A percentile compares a stretch with the other conserved stretches of the same genome.
Evolutionary conservation across 2,888 invertebrate genomes (phyloP).

Genomic region (Herminia tarsipennalis): DNA sequence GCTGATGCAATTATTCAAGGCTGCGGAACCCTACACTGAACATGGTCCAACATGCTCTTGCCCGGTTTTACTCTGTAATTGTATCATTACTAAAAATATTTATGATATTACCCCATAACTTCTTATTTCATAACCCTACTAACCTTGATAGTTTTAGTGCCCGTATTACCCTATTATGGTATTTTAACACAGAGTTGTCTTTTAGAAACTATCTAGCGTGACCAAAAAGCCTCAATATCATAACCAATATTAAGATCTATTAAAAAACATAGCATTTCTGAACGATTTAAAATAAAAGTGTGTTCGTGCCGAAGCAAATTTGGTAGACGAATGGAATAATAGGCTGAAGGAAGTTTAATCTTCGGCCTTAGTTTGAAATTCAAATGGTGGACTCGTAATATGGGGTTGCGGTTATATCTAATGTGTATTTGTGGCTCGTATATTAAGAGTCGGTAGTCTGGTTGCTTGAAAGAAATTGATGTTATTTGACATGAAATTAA

Average conservation of each 20-base stretch:
- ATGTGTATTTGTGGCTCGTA: slow-evolving; percentile 17
- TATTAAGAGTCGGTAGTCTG: slow-evolving; percentile 3
- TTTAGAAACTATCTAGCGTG: background rate
- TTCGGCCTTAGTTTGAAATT: slow-evolving; percentile 50
- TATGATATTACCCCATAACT: too few species aligned
- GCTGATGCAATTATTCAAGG: too few species aligned
- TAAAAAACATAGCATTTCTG: slow-evolving; percentile 11
- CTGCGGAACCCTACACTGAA: too few species aligned
- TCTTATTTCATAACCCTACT: too few species aligned
- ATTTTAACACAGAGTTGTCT: background rate
- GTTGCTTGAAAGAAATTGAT: slow-evolving; percentile 2
- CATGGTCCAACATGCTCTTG: too few species aligned
- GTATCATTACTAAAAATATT: too few species aligned
- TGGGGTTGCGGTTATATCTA: slow-evolving; percentile 29
- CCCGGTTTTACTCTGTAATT: too few species aligned
- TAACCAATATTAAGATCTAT: slow-evolving; percentile 2
- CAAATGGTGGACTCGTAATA: slow-evolving; percentile 43
- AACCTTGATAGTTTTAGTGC: too few species aligned
- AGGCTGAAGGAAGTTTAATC: slow-evolving; percentile 41
- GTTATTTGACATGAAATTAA: background rate
- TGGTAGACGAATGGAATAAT: slow-evolving; percentile 42
- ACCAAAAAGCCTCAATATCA: background rate
- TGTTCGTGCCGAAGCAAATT: slow-evolving; percentile 45
- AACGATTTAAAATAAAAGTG: slow-evolving; percentile 9
- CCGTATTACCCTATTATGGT: too few species aligned